Evolutionary conservation across 1,140 invertebrate species (phyloP).

Genomic region (Micrasema longulum): DNA sequence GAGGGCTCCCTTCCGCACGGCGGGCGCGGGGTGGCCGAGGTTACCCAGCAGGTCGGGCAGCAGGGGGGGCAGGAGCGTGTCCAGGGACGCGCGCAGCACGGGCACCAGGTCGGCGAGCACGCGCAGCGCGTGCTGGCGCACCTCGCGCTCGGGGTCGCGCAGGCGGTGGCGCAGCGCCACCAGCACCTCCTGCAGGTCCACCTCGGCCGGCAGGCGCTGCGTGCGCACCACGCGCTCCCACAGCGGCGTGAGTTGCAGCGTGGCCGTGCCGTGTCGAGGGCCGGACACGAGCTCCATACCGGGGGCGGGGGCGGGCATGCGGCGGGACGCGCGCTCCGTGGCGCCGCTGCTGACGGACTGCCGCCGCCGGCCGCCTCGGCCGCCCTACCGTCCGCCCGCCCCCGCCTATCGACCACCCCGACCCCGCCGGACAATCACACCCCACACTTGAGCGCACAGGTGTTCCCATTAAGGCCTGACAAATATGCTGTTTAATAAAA

Average conservation of each 20-base stretch:
- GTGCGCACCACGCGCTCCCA: constrained; percentile 81
- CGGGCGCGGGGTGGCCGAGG: constrained; percentile 79
- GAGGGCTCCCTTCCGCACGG: constrained; percentile 79
- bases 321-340: constrained; percentile 23
- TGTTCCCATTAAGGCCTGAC: constrained; percentile 26
- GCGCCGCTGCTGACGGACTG: constrained; percentile 35
- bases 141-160: constrained; percentile 84
- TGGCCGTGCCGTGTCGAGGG: constrained; percentile 35
- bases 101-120: constrained; percentile 81
- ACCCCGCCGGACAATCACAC: constrained; percentile 6
- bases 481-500: constrained; percentile 23
- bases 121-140: constrained; percentile 80
- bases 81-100: constrained; percentile 73
- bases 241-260: constrained; percentile 74
- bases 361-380: constrained; percentile 1
- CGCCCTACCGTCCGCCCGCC: neutral
- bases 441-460: constrained; percentile 22
- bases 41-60: constrained; percentile 78
- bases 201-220: constrained; percentile 70
- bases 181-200: constrained; percentile 75
- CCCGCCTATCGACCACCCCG: constrained; percentile 1
- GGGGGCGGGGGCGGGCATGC: constrained; percentile 25
- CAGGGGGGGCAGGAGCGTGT: constrained; percentile 70
- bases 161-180: constrained; percentile 73
- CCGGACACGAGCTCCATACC: constrained; percentile 39